Evolutionary conservation across 2,113 vertebrate genomes (phyloP).

Genomic region (Podocnemis expansa): DNA sequence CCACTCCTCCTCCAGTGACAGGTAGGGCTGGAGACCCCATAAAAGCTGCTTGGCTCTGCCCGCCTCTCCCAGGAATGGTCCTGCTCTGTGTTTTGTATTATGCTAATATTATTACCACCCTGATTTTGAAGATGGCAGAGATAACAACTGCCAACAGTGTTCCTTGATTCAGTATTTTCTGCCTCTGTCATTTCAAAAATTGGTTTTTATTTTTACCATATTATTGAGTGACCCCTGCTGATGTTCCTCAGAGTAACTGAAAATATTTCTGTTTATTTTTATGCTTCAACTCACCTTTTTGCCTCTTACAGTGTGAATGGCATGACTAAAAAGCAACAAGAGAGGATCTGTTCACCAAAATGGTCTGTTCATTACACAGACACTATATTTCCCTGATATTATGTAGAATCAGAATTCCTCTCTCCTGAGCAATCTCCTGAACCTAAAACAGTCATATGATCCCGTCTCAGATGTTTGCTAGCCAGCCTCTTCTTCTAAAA

Average conservation of each 20-base stretch:
- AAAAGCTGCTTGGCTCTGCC: too few species aligned
- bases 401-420: not conserved
- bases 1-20: too few species aligned
- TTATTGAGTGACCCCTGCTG: not conserved
- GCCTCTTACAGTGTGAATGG: not conserved
- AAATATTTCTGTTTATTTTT: not conserved
- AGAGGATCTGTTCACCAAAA: not conserved
- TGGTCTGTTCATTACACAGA: not conserved
- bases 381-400: not conserved
- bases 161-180: not conserved
- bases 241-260: not conserved
- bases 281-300: not conserved
- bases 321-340: not conserved
- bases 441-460: not conserved
- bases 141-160: not conserved
- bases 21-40: too few species aligned
- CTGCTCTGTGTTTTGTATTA: too few species aligned
- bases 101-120: not conserved
- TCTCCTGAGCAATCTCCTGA: not conserved
- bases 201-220: not conserved
- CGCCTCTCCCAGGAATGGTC: too few species aligned
- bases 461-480: not conserved
- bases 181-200: not conserved
- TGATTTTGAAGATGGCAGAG: not conserved
- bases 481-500: not conserved